These are phyloP conservation scores for Otis tarda DNA, from an alignment of 2,113 vertebrate species.

Conservation along the genomic window DNA sequence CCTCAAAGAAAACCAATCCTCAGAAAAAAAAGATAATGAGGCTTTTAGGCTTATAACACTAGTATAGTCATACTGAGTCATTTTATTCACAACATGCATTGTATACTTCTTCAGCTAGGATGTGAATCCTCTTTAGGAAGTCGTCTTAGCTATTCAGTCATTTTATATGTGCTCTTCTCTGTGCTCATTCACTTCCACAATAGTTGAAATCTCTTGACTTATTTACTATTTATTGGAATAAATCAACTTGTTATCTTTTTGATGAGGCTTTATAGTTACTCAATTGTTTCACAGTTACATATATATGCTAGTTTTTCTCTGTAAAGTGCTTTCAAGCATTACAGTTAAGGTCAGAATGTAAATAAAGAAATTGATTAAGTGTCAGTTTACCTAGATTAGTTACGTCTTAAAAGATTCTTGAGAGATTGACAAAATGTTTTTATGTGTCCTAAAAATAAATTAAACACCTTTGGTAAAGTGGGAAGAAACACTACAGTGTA, in stretches of 20 bases:
- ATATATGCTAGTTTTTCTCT: neutral
- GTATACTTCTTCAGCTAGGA: neutral
- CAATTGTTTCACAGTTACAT: neutral
- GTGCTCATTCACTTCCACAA: neutral
- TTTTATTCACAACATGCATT: neutral
- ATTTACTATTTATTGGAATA: neutral
- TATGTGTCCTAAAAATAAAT: neutral
- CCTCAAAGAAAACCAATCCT: neutral
- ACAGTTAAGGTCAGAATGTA: slow-evolving; percentile 13
- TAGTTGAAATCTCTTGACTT: neutral
- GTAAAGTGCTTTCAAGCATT: neutral
- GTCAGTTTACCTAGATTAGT: slow-evolving; percentile 10
- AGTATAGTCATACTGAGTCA: neutral
- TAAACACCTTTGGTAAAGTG: neutral
- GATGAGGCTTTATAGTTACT: neutral
- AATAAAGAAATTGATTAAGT: slow-evolving; percentile 48
- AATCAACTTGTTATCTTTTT: neutral
- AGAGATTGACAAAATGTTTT: neutral
- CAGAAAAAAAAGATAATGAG: neutral
- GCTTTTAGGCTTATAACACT: neutral
- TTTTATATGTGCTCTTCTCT: neutral
- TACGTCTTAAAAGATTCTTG: neutral
- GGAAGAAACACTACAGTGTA: neutral
- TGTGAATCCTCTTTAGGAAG: neutral
- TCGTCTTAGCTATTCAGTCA: neutral